A percentile compares a stretch with the other conserved stretches of the same genome.
Conservation (phyloP, 2,797 vertebrate genomes). For the Botia kubotai region DNA sequence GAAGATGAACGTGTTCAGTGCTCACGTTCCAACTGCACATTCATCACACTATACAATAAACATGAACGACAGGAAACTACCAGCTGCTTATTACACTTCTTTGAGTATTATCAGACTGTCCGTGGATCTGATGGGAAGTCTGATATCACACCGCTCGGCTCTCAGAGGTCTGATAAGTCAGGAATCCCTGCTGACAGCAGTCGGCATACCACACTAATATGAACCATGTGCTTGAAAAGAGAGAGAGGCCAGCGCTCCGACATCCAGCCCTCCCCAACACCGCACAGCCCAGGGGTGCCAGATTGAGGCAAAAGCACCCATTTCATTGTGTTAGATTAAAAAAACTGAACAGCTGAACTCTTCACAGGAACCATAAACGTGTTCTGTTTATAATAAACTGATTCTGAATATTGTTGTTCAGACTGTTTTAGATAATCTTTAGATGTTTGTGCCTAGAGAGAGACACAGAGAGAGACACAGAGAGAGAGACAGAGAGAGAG, state of each 20-base stretch:
- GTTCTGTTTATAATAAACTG: background rate
- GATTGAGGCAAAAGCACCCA: constrained; percentile 9
- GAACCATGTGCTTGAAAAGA: constrained; percentile 57
- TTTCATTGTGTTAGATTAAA: background rate
- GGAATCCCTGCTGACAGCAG: constrained; percentile 53
- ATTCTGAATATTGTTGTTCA: background rate
- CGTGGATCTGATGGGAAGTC: constrained; percentile 55
- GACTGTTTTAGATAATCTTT: background rate
- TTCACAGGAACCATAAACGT: background rate
- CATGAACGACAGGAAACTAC: too few species aligned
- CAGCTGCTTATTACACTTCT: background rate
- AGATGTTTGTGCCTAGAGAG: too few species aligned
- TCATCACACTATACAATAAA: background rate
- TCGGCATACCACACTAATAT: constrained; percentile 60
- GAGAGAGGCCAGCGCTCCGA: constrained; percentile 38
- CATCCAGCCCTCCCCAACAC: constrained; percentile 24
- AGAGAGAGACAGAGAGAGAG: background rate
- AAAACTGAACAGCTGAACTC: background rate
- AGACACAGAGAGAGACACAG: background rate
- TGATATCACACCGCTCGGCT: constrained; percentile 49
- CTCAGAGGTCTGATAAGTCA: constrained; percentile 55
- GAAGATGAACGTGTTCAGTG: background rate
- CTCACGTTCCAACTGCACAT: background rate
- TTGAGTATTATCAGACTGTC: constrained; percentile 30
- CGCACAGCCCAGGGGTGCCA: constrained; percentile 45